A percentile compares a stretch with the other conserved stretches of the same genome.
phyloP scores from a whole-genome alignment of 2,888 invertebrate genomes.

The Cheilosia grossa region DNA sequence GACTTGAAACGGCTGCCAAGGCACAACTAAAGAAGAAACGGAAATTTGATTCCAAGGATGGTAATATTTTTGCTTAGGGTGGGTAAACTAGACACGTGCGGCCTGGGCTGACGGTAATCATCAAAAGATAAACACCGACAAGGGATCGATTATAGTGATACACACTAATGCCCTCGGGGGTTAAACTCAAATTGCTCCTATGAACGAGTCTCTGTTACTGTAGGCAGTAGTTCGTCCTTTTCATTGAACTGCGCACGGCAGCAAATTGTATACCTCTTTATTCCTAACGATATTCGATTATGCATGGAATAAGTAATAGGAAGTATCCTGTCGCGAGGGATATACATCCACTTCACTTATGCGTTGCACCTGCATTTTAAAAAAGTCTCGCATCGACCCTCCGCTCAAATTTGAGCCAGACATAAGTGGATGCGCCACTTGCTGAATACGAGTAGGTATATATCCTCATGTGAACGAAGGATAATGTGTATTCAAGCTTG shows the following conservation, averaged over 20 bases:
- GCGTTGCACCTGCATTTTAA: conserved; percentile 41
- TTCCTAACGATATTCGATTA: conserved; percentile 69
- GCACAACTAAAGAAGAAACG: conserved; percentile 29
- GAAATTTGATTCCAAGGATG: conserved; percentile 60
- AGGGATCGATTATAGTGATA: conserved; percentile 65
- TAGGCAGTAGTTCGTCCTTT: background rate
- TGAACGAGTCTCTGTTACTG: background rate
- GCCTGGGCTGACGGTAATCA: conserved; percentile 32
- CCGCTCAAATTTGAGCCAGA: conserved; percentile 6
- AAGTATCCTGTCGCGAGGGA: conserved; percentile 19
- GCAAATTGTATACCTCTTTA: conserved; percentile 66
- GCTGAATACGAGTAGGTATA: conserved; percentile 18
- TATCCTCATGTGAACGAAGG: background rate
- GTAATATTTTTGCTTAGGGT: conserved; percentile 12
- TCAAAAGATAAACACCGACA: conserved; percentile 70
- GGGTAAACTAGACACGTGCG: conserved; percentile 57
- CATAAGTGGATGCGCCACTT: conserved; percentile 24
- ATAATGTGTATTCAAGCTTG: conserved; percentile 4
- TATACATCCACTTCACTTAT: conserved; percentile 18
- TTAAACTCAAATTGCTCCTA: conserved; percentile 12
- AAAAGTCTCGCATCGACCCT: background rate
- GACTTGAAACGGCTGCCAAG: conserved; percentile 31
- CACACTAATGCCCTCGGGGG: conserved; percentile 45
- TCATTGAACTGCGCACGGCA: conserved; percentile 34
- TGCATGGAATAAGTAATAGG: conserved; percentile 72